Conservation (phyloP, 23 tunicate genomes). For the Trididemnum nubilum region DNA sequence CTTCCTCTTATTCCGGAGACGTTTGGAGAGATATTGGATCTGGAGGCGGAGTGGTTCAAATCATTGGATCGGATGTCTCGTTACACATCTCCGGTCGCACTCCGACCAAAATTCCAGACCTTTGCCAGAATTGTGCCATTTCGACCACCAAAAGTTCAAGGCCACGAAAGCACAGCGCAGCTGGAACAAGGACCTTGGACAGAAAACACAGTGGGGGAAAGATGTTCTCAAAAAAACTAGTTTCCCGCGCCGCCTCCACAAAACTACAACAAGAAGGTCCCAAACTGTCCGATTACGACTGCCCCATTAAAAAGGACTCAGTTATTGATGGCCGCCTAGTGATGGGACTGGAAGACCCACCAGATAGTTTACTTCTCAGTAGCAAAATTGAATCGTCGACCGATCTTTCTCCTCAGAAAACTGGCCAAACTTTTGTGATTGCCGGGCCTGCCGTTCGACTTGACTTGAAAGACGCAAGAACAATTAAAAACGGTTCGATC, state of each 20-base stretch:
- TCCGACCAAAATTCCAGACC: background rate
- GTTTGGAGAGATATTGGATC: conserved; percentile 56
- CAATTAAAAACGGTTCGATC: conserved; percentile 36
- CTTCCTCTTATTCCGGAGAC: conserved; percentile 33
- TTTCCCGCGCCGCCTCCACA: background rate
- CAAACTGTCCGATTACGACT: conserved; percentile 23
- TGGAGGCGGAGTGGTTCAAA: conserved; percentile 58
- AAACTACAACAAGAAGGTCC: background rate
- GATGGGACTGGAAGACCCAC: conserved; percentile 71
- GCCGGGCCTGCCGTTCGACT: conserved; percentile 72
- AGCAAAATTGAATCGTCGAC: background rate
- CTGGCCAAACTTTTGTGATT: conserved; percentile 3
- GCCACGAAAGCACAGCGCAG: background rate
- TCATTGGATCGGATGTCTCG: conserved; percentile 62
- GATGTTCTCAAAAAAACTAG: background rate
- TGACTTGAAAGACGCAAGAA: conserved; percentile 24
- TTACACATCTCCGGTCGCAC: conserved; percentile 49
- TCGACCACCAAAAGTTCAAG: background rate
- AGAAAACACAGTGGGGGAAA: conserved; percentile 1
- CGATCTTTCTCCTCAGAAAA: background rate
- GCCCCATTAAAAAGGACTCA: conserved; percentile 6
- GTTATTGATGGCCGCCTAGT: conserved; percentile 59
- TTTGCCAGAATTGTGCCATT: background rate
- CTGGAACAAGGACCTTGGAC: background rate
- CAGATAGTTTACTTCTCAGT: conserved; percentile 14